Evolutionary conservation across 1,140 invertebrate genomes (phyloP).

Genomic region (Hetaerina americana): DNA sequence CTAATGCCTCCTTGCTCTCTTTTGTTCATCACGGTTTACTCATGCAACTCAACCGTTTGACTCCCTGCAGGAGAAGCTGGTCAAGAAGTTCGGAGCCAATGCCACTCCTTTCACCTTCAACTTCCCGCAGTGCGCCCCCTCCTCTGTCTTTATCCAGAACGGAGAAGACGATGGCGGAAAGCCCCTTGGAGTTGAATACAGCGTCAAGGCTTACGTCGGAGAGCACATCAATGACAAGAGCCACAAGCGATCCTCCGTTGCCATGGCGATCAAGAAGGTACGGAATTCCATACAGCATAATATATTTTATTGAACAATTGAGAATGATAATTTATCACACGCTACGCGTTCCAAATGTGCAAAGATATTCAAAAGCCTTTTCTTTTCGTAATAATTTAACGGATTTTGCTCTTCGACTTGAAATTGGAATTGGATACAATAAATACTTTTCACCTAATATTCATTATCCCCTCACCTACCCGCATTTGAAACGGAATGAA

Average conservation of each 20-base stretch:
- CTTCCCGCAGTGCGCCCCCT: slow-evolving; percentile 65
- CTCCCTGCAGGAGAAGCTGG: slow-evolving; percentile 54
- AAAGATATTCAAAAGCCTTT: no score
- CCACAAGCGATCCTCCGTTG: slow-evolving; percentile 73
- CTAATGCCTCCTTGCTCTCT: no score
- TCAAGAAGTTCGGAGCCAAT: slow-evolving; percentile 67
- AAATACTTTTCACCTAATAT: no score
- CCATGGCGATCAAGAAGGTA: slow-evolving; percentile 72
- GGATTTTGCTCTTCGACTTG: no score
- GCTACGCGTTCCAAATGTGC: no score
- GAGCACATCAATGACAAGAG: slow-evolving; percentile 66
- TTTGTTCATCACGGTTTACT: neutral
- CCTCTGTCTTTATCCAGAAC: slow-evolving; percentile 74
- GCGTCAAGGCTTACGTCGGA: slow-evolving; percentile 67
- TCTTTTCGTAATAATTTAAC: no score
- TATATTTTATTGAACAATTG: no score
- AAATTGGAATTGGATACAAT: no score
- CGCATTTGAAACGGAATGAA: no score
- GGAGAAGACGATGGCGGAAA: slow-evolving; percentile 76
- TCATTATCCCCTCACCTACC: no score
- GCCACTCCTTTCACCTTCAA: slow-evolving; percentile 72
- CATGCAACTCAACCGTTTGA: slow-evolving; percentile 20
- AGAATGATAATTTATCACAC: no score
- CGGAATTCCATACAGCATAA: neutral
- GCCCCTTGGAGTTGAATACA: slow-evolving; percentile 80